Evolutionary conservation across 2,797 vertebrate genomes (phyloP).

Genomic region (Sebastes kiyomatsui): DNA sequence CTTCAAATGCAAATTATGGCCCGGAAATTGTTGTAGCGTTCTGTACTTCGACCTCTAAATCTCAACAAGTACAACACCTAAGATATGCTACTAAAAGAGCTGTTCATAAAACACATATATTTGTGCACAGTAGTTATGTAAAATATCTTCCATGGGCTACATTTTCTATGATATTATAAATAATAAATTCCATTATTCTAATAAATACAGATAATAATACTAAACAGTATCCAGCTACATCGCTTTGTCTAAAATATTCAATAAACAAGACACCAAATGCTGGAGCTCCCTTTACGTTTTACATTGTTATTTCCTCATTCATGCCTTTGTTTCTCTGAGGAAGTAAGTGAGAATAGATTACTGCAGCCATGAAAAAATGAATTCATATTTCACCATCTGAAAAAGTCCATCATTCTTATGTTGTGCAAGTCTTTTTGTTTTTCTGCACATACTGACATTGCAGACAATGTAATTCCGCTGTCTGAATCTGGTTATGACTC

Average conservation of each 20-base stretch:
- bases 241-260: not conserved
- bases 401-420: slow-evolving; percentile 11
- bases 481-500: not conserved
- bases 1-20: slow-evolving; percentile 7
- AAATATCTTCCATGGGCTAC: not conserved
- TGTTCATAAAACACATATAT: not conserved
- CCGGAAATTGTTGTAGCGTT: not conserved
- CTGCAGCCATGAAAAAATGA: not conserved
- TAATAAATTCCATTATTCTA: not conserved
- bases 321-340: slow-evolving; percentile 16
- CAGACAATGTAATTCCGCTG: not conserved
- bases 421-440: not conserved
- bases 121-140: too few relatives aligned
- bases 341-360: slow-evolving; percentile 20
- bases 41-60: not conserved
- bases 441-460: not conserved
- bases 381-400: slow-evolving; percentile 26
- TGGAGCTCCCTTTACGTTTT: not conserved
- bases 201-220: not conserved
- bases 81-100: not conserved
- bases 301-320: slow-evolving; percentile 36
- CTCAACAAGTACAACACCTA: not conserved
- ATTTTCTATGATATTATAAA: not conserved
- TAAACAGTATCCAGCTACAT: not conserved
- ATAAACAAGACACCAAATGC: not conserved